Evolutionary conservation across 2,113 vertebrate species (phyloP).

Genomic region (Pandion haliaetus): DNA sequence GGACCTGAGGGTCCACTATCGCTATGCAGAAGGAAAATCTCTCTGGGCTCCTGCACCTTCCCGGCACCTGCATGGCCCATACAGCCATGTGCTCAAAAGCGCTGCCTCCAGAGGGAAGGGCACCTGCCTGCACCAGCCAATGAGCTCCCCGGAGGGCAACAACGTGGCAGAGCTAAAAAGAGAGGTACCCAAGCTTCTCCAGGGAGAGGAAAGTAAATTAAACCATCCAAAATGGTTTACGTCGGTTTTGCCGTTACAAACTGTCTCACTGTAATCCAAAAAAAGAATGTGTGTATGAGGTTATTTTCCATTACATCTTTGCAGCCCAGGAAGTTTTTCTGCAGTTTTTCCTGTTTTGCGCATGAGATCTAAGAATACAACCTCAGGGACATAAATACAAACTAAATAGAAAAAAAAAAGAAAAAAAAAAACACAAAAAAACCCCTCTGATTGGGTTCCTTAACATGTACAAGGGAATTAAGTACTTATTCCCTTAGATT

Average conservation of each 20-base stretch:
- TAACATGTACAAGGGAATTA: background rate
- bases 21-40: background rate
- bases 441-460: accelerated
- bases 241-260: background rate
- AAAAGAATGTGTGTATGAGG: background rate
- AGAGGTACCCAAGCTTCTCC: conserved; percentile 3
- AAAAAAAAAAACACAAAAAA: too few species aligned
- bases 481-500: background rate
- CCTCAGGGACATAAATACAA: background rate
- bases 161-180: background rate
- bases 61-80: background rate
- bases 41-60: background rate
- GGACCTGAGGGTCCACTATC: background rate
- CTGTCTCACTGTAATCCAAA: background rate
- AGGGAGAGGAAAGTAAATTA: conserved; percentile 23
- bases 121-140: background rate
- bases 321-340: background rate
- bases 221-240: background rate
- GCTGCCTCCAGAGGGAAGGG: background rate
- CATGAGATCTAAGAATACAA: background rate
- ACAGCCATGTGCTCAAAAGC: background rate
- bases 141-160: background rate
- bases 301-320: background rate
- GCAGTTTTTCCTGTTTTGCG: background rate
- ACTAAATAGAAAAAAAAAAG: background rate